Percentiles rank a stretch among this genome's conserved stretches.
phyloP scores from a whole-genome alignment of 2,888 invertebrate species.

The Ormyrus rosae region DNA sequence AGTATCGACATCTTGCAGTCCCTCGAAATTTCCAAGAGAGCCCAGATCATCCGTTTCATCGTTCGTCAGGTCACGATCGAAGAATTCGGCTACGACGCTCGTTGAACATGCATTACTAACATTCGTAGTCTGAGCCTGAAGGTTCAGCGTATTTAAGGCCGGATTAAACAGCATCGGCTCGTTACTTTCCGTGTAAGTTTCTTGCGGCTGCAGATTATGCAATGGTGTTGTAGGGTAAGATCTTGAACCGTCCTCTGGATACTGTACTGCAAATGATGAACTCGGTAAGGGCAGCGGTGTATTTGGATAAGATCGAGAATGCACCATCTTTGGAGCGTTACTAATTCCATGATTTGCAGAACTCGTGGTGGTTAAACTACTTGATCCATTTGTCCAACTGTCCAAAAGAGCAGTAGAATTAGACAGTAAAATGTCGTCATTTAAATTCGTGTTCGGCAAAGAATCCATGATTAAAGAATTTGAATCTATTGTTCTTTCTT shows the following conservation, averaged over 20 bases:
- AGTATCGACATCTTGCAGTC: conserved; percentile 71
- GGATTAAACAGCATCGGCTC: conserved; percentile 74
- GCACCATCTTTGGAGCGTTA: conserved; percentile 68
- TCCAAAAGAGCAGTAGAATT: conserved; percentile 66
- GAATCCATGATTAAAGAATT: conserved; percentile 62
- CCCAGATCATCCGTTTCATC: conserved; percentile 70
- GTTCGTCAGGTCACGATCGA: conserved; percentile 68
- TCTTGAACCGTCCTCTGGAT: conserved; percentile 78
- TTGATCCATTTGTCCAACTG: conserved; percentile 59
- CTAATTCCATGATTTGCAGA: not conserved
- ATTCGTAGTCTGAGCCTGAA: conserved; percentile 63
- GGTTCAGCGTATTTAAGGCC: conserved; percentile 69
- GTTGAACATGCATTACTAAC: conserved; percentile 57
- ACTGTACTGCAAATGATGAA: conserved; percentile 61
- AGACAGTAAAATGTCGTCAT: conserved; percentile 60
- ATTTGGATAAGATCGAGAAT: conserved; percentile 74
- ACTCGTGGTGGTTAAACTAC: not conserved
- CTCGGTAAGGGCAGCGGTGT: conserved; percentile 71
- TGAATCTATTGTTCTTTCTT: conserved; percentile 63
- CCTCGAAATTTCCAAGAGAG: conserved; percentile 72
- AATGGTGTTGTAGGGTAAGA: conserved; percentile 88
- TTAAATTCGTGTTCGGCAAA: conserved; percentile 65
- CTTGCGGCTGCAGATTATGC: conserved; percentile 65
- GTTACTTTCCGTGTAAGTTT: conserved; percentile 68
- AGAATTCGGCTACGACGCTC: conserved; percentile 68